Evolutionary conservation across 1,140 invertebrate genomes (phyloP).

Genomic region (Diorhabda elongata): DNA sequence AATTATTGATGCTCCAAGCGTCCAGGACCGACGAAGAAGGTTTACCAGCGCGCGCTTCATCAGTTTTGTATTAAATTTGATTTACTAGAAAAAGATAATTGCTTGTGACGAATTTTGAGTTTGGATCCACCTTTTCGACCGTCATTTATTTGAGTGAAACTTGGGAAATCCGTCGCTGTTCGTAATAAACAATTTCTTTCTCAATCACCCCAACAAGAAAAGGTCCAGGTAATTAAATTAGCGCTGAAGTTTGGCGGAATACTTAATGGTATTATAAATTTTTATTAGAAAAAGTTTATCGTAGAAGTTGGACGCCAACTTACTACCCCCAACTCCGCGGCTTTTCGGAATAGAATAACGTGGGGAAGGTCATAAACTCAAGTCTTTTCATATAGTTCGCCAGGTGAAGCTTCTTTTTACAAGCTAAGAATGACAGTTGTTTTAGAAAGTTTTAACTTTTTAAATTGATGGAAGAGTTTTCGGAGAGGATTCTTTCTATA

Average conservation of each 20-base stretch:
- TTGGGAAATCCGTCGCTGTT: neutral
- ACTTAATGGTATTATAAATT: constrained; percentile 3
- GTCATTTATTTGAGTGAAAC: too few relatives aligned
- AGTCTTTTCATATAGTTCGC: neutral
- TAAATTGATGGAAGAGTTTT: neutral
- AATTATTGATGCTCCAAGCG: too few relatives aligned
- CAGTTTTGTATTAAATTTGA: too few relatives aligned
- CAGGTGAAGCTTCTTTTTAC: neutral
- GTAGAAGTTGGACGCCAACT: neutral
- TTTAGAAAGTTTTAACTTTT: neutral
- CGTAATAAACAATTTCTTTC: neutral
- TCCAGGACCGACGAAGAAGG: too few relatives aligned
- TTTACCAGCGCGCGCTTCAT: too few relatives aligned
- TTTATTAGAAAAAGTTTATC: constrained; percentile 1
- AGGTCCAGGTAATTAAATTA: neutral
- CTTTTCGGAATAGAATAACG: neutral
- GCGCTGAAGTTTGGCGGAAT: neutral
- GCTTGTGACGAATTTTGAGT: too few relatives aligned
- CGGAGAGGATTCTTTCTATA: neutral
- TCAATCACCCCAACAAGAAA: neutral
- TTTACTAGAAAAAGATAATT: too few relatives aligned
- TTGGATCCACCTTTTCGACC: too few relatives aligned
- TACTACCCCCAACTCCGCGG: neutral
- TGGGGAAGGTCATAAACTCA: neutral
- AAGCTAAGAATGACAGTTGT: neutral